Conservation (phyloP, 2,113 vertebrate genomes). For the Aptenodytes forsteri region DNA sequence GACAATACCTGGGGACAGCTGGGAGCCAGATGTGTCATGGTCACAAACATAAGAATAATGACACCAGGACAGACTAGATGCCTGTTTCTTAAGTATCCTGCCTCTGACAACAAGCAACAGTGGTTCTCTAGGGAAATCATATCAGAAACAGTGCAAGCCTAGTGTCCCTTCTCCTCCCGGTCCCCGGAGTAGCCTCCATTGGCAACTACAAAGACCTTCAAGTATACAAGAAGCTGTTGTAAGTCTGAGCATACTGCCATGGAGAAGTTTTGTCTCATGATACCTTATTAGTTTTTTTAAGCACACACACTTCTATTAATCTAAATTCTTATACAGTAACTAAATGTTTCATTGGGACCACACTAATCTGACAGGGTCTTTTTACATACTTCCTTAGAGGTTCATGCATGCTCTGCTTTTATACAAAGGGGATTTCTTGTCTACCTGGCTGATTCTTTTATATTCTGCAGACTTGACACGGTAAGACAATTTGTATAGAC, state of each 20-base stretch:
- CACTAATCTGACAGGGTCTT: neutral
- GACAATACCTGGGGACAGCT: neutral
- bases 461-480: slow-evolving; percentile 23
- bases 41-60: neutral
- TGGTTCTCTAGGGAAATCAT: neutral
- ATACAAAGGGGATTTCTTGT: slow-evolving; percentile 21
- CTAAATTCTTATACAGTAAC: neutral
- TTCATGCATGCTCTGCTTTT: slow-evolving; percentile 12
- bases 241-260: neutral
- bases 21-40: neutral
- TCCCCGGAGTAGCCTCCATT: neutral
- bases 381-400: neutral
- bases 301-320: neutral
- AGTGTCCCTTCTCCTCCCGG: neutral
- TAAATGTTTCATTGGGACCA: neutral
- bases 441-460: slow-evolving; percentile 42
- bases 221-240: neutral
- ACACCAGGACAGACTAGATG: neutral
- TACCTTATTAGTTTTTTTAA: neutral
- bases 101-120: neutral
- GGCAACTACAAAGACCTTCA: neutral
- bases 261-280: neutral
- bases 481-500: slow-evolving; percentile 35
- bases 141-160: neutral
- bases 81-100: neutral